Evolutionary conservation across 2,797 vertebrate species (phyloP), one percentile per base, ranked within the genome.

Genomic region (Coluber constrictor): DNA sequence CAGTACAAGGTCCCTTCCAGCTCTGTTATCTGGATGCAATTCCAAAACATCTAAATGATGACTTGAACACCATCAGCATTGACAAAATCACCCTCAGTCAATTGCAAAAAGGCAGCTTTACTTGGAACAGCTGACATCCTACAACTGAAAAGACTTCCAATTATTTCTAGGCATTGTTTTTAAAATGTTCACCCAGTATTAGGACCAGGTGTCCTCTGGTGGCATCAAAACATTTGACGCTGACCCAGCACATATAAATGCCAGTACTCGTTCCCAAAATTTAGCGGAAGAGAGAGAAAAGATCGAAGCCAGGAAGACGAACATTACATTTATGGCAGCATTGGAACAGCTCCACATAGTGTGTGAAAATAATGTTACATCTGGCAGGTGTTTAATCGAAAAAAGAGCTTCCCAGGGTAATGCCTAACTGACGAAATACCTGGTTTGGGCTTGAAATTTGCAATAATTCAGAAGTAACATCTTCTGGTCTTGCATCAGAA

Each of bases 131-230:
- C 5, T 66, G 29, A 66, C 13, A n/a, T 66, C 29, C 29, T n/a
- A 66, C 63, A n/a, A n/a, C 11, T n/a, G 63, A 1, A 18, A 95
- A 97, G 95, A 94, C 95, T 93, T 23, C 37, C 43, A 5, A 54
- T 47, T 66, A 18, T 66, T 66, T 54, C 63, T 43, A 86, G 55
- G 29, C 54, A 57, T 83, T 12, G 79, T 47, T 83, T 83, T 83
- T 20, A 57, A 91, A 91, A 43, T 8, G 13, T 43, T 60, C 37
- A 13, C 23, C 56, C 29, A 13, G 3, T 60, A 43, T 86, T 20
- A 51, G 32, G 29, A n/a, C 2, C 13, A 13, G n/a, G 60, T 27
- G 47, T 90, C 10, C 59, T 20, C 16, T 20, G 37, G 4, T 32
- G 79, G 12, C 74, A 86, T 60, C 56, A 32, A 47, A 18, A 47